phyloP scores from a whole-genome alignment of 2,797 vertebrate genomes.

The Pseudochromis fuscus region DNA sequence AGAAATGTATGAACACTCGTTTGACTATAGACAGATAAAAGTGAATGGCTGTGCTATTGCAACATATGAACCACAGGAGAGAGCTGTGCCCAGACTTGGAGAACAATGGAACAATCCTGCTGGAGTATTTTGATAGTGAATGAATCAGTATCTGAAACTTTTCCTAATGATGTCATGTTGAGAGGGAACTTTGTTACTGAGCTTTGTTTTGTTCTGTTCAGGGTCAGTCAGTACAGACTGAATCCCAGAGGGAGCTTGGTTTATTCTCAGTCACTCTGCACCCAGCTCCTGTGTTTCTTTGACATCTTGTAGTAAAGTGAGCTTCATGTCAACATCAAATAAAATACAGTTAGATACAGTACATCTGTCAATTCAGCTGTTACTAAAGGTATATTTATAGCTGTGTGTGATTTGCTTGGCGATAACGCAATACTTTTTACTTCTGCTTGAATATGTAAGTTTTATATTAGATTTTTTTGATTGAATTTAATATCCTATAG shows the following conservation, averaged over 20 bases:
- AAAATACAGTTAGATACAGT: neutral
- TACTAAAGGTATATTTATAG: neutral
- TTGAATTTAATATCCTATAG: no score
- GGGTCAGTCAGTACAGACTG: constrained; percentile 1
- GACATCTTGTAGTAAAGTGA: constrained; percentile 21
- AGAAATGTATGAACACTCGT: neutral
- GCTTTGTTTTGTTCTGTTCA: constrained; percentile 41
- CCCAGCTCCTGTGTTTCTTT: constrained; percentile 29
- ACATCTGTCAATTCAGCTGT: neutral
- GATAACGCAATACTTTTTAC: neutral
- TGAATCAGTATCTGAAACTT: constrained; percentile 46
- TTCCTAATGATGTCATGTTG: constrained; percentile 64
- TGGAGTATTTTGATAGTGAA: constrained; percentile 54
- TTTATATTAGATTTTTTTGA: no score
- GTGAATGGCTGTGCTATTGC: neutral
- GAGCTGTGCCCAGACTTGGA: constrained; percentile 35
- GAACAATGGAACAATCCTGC: constrained; percentile 54
- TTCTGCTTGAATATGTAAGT: no score
- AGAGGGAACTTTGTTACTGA: constrained; percentile 44
- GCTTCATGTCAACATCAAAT: constrained; percentile 1
- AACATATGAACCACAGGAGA: constrained; percentile 14
- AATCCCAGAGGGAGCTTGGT: constrained; percentile 8
- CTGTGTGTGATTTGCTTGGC: constrained; percentile 2
- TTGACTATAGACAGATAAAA: neutral
- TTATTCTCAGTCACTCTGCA: constrained; percentile 41